Evolutionary conservation across 2,888 invertebrate genomes (phyloP), one percentile per base, ranked within the genome.

Genomic region (Ptilodon capucinus): DNA sequence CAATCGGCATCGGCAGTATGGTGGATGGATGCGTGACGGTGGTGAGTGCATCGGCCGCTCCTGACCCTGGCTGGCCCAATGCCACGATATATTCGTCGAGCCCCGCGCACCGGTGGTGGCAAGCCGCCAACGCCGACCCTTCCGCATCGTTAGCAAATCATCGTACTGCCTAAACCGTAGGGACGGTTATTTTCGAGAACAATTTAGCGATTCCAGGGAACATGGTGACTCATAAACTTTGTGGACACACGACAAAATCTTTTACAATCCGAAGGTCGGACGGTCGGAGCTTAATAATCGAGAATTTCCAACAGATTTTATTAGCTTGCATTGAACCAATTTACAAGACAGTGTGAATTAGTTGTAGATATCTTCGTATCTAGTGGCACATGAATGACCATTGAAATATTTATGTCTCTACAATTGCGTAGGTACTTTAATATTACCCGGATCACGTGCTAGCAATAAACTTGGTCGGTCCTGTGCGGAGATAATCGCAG

Each of bases 1-100:
- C 59, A 64, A 57, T 61, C 48, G 45, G 51, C 54, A 51, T 55
- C 51, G 62, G 59, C 55, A 55, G 56, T 64, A 58, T 57, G 55
- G 58, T 64, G 60, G 57, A 62, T 67, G 71, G 65, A 64, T 64
- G 71, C 68, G 74, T 78, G 80, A 78, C 68, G 76, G 64, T 60
- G 67, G 25, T 54, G 83, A 71, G 90, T 77, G 85, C 89, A 88
- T 86, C 81, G 90, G 48, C 84, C 90, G 90, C 87, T 87, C 89
- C 83, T 89, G 90, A 91, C 90, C 90, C 84, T 90, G 89, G 84
- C 87, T 88, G 88, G 89, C 85, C 84, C 89, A 88, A 87, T 90
- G 89, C 89, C 90, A 89, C 86, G 74, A 74, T 80, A 72, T 74
- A 79, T 81, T 75, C 69, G 72, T 71, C 63, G 64, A 68, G 60